phyloP scores from a whole-genome alignment of 1,140 invertebrate genomes.

The Drosophila bifasciata region DNA sequence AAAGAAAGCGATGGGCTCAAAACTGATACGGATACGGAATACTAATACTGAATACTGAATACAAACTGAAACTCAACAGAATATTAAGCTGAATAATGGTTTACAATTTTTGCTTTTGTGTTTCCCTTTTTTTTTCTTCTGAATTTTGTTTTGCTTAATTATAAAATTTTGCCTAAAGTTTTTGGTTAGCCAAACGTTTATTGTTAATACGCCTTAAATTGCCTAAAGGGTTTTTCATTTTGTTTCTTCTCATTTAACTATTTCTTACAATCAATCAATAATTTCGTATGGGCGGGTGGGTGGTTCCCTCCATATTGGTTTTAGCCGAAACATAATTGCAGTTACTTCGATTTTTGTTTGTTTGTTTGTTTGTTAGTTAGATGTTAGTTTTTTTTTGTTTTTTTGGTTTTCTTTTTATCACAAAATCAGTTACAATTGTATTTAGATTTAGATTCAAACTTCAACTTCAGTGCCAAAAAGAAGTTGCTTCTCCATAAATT shows the following conservation, averaged over 20 bases:
- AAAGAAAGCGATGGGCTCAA: constrained; percentile 30
- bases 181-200: constrained; percentile 78
- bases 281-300: constrained; percentile 65
- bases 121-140: constrained; percentile 36
- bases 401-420: constrained; percentile 65
- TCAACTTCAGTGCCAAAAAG: constrained; percentile 63
- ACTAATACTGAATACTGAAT: not conserved
- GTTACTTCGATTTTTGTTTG: constrained; percentile 41
- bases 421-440: constrained; percentile 84
- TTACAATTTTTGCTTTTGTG: constrained; percentile 21
- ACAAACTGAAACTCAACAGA: constrained; percentile 48
- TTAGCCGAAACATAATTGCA: constrained; percentile 78
- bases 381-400: constrained; percentile 43
- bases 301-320: constrained; percentile 59
- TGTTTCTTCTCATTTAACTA: constrained; percentile 72
- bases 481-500: constrained; percentile 61
- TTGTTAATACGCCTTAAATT: constrained; percentile 84
- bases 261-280: constrained; percentile 78
- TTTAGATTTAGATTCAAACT: constrained; percentile 56
- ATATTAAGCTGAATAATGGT: constrained; percentile 33
- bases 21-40: constrained; percentile 22
- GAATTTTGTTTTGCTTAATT: constrained; percentile 60
- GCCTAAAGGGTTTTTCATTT: constrained; percentile 73
- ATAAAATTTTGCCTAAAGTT: constrained; percentile 82
- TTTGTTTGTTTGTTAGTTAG: constrained; percentile 33